phyloP scores from a whole-genome alignment of 2,888 invertebrate species.

The Leptinotarsa juncta region DNA sequence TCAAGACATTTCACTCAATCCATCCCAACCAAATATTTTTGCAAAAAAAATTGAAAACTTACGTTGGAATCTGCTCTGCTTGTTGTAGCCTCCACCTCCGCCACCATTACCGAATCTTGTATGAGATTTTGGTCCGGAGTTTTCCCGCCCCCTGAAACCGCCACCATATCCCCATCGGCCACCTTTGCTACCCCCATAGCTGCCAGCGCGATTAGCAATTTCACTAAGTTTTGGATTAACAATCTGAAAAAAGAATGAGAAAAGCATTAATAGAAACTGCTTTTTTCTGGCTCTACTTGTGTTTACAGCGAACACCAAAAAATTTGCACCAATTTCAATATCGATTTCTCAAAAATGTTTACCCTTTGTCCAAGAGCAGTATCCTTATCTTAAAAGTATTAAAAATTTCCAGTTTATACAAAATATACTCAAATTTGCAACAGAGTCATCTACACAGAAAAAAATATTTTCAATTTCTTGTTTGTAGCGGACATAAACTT shows the following conservation, averaged over 20 bases:
- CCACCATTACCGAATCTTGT: slow-evolving; percentile 34
- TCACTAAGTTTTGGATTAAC: slow-evolving; percentile 87
- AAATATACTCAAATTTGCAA: too few relatives aligned
- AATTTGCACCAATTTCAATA: too few relatives aligned
- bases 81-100: slow-evolving; percentile 31
- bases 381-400: too few relatives aligned
- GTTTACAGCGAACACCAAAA: too few relatives aligned
- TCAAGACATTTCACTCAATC: too few relatives aligned
- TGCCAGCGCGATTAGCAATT: slow-evolving; percentile 75
- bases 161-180: slow-evolving; percentile 63
- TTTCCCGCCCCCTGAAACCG: slow-evolving; percentile 29
- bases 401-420: too few relatives aligned
- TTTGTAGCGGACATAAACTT: too few relatives aligned
- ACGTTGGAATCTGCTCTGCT: slow-evolving; percentile 30
- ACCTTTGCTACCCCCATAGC: slow-evolving; percentile 68
- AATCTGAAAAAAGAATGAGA: slow-evolving; percentile 67
- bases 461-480: too few relatives aligned
- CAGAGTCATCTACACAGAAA: too few relatives aligned
- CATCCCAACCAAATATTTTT: too few relatives aligned
- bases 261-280: background rate
- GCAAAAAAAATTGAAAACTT: background rate
- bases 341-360: too few relatives aligned
- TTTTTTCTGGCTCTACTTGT: background rate
- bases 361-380: too few relatives aligned
- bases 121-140: slow-evolving; percentile 31